Base-by-base conservation (phyloP, 2,113 vertebrate genomes). In the Sturnira hondurensis region DNA sequence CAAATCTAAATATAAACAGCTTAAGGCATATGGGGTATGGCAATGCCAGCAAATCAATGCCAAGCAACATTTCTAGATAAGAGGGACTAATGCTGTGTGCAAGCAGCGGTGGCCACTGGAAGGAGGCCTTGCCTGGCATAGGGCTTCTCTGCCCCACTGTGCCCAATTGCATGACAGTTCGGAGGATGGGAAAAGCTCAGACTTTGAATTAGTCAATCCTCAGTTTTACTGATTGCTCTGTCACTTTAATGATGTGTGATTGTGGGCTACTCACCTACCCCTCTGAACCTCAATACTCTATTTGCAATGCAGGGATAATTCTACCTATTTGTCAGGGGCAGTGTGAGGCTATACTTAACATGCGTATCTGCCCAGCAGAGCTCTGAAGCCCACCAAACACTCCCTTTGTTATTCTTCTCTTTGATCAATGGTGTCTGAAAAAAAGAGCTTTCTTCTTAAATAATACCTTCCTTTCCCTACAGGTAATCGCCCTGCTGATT, bases 1-100 rank as follows among this genome's bases (percentile, higher is more conserved):
- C 91, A 89, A 20, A 71, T 93, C 22, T 73, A 61, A 96, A 89
- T 76, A 82, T n/a, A 90, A 67, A 41, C 5, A 94, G 71, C 50
- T 86, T 12, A 61, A 86, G 86, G 86, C 67, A 87, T 50, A 83
- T n/a, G 58, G 14, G 26, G 11, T 63, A 1, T 15, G 36, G 26
- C 4, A 22, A 47, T 56, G 47, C 76, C 86, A 95, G 26, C 24
- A 91, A 45, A 86, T 28, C 85, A 45, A 26, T 47, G 65, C 63
- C 81, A 96, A 96, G 47, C 16, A 47, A 24, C 33, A 41, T 71
- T 56, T 70, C 36, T 8, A 89, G 67, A 86, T 45, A 43, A 26
- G 15, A 91, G 31, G 28, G 28, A 67, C 33, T 4, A 56, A 65
- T 7, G 9, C 54, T 41, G 13, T 22, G 36, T 70, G 1, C 41